Conservation (phyloP, 2,113 vertebrate species). For the Cricetomys ansorgei region DNA sequence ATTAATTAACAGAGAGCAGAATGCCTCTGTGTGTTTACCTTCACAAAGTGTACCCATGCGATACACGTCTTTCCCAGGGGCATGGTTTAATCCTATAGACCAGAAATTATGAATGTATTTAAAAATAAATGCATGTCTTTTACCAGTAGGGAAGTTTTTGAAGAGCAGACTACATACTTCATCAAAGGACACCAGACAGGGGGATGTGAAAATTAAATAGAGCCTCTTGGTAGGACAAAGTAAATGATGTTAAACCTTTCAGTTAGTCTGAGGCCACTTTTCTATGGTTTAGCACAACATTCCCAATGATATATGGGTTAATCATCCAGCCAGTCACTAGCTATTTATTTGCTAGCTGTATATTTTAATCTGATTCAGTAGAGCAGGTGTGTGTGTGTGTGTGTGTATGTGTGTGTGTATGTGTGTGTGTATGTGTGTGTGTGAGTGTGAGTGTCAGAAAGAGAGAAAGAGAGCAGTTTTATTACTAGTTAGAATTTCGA, state of each 20-base stretch:
- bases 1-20: slow-evolving; percentile 80
- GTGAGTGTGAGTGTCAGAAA: neutral
- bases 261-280: slow-evolving; percentile 3
- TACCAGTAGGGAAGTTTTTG: slow-evolving; percentile 69
- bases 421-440: neutral
- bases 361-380: slow-evolving; percentile 15
- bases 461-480: neutral
- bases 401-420: neutral
- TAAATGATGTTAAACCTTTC: slow-evolving; percentile 49
- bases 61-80: slow-evolving; percentile 58
- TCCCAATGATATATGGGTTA: neutral
- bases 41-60: slow-evolving; percentile 59
- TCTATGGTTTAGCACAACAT: slow-evolving; percentile 37
- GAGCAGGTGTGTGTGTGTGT: neutral
- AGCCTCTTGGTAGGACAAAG: slow-evolving; percentile 41
- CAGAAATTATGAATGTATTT: slow-evolving; percentile 72
- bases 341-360: neutral
- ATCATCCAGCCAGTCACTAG: neutral
- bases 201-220: slow-evolving; percentile 57
- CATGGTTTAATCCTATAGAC: slow-evolving; percentile 57
- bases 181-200: slow-evolving; percentile 52
- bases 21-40: slow-evolving; percentile 74
- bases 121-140: slow-evolving; percentile 60
- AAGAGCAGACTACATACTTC: slow-evolving; percentile 52
- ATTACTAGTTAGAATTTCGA: neutral